Conservation (phyloP, 2,888 invertebrate species). For the Epinotia ramella region DNA sequence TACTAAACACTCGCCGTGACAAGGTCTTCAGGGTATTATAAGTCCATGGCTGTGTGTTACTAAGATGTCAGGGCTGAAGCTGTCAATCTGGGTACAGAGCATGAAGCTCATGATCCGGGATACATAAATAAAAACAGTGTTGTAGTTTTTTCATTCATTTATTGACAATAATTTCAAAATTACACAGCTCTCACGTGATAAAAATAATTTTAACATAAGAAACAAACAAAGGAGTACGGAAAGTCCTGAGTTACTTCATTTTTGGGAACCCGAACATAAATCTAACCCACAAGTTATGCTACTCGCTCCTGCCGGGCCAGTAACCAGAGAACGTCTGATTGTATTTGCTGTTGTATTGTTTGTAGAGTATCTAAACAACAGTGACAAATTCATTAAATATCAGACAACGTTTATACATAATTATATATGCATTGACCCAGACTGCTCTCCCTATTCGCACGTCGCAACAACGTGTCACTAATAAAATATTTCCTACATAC, state of each 20-base stretch:
- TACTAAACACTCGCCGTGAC: too few relatives aligned
- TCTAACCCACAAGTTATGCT: constrained; percentile 27
- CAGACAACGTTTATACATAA: not conserved
- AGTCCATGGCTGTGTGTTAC: too few relatives aligned
- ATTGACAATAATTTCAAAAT: constrained; percentile 76
- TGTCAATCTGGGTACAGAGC: too few relatives aligned
- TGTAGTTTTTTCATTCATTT: constrained; percentile 62
- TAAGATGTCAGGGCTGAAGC: too few relatives aligned
- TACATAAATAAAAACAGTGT: constrained; percentile 28
- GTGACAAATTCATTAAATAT: constrained; percentile 1
- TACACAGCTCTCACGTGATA: constrained; percentile 68
- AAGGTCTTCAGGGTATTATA: too few relatives aligned
- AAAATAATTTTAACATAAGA: constrained; percentile 64
- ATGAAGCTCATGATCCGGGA: not conserved
- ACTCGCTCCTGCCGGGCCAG: constrained; percentile 12
- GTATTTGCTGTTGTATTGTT: not conserved
- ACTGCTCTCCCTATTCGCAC: constrained; percentile 27
- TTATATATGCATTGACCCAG: constrained; percentile 20
- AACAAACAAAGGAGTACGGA: constrained; percentile 49
- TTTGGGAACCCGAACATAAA: constrained; percentile 34
- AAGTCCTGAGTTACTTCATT: constrained; percentile 24
- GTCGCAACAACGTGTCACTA: constrained; percentile 30
- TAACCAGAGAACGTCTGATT: constrained; percentile 9
- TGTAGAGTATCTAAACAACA: not conserved
- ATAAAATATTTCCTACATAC: constrained; percentile 43